Conservation (phyloP, 2,888 invertebrate species). For the Deilephila porcellus region DNA sequence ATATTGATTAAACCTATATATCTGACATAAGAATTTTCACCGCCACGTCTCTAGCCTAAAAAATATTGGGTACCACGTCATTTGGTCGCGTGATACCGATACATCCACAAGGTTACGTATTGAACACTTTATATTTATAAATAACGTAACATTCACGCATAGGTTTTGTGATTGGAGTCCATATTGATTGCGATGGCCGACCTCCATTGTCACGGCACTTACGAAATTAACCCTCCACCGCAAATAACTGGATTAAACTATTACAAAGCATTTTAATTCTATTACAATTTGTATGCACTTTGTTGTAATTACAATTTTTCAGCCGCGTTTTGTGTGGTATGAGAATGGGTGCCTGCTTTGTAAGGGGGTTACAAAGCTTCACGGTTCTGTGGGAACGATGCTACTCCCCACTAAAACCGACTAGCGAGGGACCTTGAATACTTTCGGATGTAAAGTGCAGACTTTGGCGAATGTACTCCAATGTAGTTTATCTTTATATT, state of each 20-base stretch:
- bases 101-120: neutral
- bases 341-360: too few relatives aligned
- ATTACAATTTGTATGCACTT: neutral
- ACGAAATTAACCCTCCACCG: neutral
- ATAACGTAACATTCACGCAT: slow-evolving; percentile 9
- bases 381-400: too few relatives aligned
- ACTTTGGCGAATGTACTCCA: too few relatives aligned
- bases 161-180: slow-evolving; percentile 2
- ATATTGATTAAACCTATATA: too few relatives aligned
- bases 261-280: neutral
- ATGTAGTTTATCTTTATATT: too few relatives aligned
- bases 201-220: slow-evolving; percentile 12
- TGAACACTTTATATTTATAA: slow-evolving; percentile 12
- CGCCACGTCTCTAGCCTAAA: too few relatives aligned
- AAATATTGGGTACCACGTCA: neutral
- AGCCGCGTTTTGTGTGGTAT: too few relatives aligned
- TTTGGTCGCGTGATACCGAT: neutral
- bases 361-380: too few relatives aligned
- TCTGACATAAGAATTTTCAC: too few relatives aligned
- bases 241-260: slow-evolving; percentile 15
- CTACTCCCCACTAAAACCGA: too few relatives aligned
- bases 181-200: slow-evolving; percentile 14
- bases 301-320: slow-evolving; percentile 1
- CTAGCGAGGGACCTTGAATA: too few relatives aligned
- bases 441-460: too few relatives aligned